Conservation (phyloP, 2,113 vertebrate species). For the Chionomys nivalis region DNA sequence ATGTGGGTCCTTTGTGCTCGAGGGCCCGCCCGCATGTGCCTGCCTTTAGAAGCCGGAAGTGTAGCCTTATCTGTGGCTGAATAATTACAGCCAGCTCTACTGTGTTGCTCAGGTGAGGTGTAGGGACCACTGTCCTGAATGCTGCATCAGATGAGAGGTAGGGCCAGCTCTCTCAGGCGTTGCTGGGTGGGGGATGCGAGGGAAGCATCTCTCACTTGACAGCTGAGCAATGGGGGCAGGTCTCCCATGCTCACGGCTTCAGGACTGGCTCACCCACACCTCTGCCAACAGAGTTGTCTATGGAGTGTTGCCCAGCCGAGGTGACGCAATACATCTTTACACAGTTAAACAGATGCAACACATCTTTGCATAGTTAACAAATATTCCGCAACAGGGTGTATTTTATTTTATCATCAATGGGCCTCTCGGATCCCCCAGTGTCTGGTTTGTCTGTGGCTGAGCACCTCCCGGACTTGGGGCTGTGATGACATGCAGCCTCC, state of each 20-base stretch:
- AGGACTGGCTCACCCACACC: background rate
- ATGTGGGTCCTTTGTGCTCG: too few relatives aligned
- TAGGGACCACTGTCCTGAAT: background rate
- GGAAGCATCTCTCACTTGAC: background rate
- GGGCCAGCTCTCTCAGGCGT: background rate
- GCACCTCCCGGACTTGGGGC: background rate
- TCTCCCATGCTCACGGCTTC: background rate
- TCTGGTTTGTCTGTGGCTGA: background rate
- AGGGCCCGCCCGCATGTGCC: too few relatives aligned
- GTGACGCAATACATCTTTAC: background rate
- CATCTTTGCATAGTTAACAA: background rate
- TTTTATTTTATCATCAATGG: background rate
- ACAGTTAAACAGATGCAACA: background rate
- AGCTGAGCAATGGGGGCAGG: background rate
- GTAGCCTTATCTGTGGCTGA: too few relatives aligned
- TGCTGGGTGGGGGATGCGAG: too few relatives aligned
- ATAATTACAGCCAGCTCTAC: background rate
- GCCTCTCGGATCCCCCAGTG: background rate
- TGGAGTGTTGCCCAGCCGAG: background rate
- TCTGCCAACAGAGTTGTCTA: background rate
- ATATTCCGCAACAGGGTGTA: background rate
- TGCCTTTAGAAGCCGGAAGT: too few relatives aligned
- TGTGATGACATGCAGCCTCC: too few relatives aligned
- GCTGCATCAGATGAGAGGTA: background rate
- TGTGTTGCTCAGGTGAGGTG: background rate